Percentiles rank a stretch among this genome's conserved stretches.
phyloP scores from a whole-genome alignment of 2,113 vertebrate species.

The Rhegmatorhina hoffmannsi region DNA sequence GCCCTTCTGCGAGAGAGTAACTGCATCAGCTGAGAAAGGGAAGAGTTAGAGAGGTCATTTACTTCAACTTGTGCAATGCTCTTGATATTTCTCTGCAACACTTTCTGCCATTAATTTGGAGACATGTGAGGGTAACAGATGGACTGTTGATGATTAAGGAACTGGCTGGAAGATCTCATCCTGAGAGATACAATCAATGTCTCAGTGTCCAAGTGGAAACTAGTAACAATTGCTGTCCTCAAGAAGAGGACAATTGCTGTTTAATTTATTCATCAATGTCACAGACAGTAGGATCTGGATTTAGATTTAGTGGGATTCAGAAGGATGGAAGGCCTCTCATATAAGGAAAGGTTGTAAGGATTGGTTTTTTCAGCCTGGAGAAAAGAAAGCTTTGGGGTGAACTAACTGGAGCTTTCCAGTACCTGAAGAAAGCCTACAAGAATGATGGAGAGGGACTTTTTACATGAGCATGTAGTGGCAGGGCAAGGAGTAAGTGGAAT shows the following conservation, averaged over 20 bases:
- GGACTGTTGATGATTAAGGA: neutral
- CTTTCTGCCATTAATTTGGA: neutral
- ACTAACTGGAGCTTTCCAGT: neutral
- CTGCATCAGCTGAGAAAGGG: neutral
- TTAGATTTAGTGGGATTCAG: neutral
- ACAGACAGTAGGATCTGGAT: neutral
- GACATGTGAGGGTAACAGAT: neutral
- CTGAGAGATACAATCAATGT: neutral
- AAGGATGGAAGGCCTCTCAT: too few species aligned
- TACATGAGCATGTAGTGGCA: too few species aligned
- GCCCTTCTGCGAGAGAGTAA: neutral
- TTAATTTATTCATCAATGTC: neutral
- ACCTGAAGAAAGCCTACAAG: neutral
- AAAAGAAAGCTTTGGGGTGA: neutral
- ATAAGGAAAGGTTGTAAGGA: neutral
- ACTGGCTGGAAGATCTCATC: fast-evolving
- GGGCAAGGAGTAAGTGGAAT: neutral
- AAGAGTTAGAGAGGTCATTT: fast-evolving
- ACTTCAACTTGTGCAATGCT: neutral
- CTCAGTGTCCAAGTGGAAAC: neutral
- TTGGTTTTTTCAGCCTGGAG: neutral
- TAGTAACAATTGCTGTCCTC: neutral
- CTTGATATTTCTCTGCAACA: neutral
- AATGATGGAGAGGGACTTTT: neutral
- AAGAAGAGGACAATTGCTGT: neutral